Evolutionary conservation across 2,797 vertebrate species (phyloP).

Genomic region (Cetoscarus ocellatus): DNA sequence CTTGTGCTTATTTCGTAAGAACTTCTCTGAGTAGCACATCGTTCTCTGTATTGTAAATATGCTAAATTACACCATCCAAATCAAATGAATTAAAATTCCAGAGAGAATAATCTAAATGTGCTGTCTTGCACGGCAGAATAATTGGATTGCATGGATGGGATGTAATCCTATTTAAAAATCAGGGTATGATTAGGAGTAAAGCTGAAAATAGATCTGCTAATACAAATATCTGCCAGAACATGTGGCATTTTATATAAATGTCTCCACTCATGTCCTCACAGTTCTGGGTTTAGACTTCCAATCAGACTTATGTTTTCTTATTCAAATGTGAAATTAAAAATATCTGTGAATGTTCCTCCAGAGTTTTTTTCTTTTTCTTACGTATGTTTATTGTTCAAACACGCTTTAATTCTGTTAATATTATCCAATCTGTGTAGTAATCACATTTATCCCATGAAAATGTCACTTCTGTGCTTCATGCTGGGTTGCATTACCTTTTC

Average conservation of each 20-base stretch:
- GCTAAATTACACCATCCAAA: not conserved
- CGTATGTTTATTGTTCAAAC: no score
- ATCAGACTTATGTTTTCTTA: not conserved
- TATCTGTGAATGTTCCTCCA: no score
- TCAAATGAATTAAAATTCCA: not conserved
- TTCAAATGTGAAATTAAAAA: not conserved
- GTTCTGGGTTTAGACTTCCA: not conserved
- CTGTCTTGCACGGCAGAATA: not conserved
- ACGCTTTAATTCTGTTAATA: no score
- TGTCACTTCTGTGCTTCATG: no score
- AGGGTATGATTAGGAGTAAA: not conserved
- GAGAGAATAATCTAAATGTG: not conserved
- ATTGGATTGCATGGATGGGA: conserved; percentile 1
- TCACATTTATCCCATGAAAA: no score
- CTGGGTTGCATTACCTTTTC: no score
- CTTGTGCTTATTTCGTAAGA: no score
- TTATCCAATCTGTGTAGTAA: no score
- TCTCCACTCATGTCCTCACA: not conserved
- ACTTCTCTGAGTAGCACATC: not conserved
- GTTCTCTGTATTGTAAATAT: not conserved
- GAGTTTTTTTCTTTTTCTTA: no score
- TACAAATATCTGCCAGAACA: not conserved
- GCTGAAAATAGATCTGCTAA: not conserved
- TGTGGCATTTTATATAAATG: not conserved
- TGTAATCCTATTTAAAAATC: not conserved